Conservation (phyloP, 2,113 vertebrate species). For the Chloropsis cyanopogon region DNA sequence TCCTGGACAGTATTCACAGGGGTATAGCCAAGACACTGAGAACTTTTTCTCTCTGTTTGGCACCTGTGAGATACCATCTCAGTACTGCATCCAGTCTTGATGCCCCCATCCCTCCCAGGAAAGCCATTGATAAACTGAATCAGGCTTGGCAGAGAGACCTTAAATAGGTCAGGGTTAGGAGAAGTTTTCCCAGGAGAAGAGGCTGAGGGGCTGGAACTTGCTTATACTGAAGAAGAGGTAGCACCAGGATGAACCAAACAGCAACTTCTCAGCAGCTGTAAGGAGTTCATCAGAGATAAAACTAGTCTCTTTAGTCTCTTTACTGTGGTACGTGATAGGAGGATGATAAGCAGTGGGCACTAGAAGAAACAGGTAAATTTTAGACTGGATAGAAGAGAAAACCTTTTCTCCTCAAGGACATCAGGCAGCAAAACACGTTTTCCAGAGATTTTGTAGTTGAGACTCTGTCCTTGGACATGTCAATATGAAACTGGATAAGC, state of each 20-base stretch:
- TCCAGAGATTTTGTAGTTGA: background rate
- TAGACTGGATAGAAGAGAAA: background rate
- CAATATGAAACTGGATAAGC: background rate
- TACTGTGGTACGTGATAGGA: background rate
- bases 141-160: background rate
- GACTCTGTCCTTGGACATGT: background rate
- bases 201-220: background rate
- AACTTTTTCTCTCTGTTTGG: background rate
- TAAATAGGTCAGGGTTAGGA: background rate
- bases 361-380: background rate
- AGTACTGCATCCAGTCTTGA: background rate
- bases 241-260: background rate
- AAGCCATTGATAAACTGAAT: background rate
- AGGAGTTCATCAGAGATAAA: background rate
- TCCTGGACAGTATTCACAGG: background rate
- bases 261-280: background rate
- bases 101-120: rapidly evolving
- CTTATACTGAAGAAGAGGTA: background rate
- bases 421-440: background rate
- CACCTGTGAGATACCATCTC: background rate
- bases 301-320: too few relatives aligned
- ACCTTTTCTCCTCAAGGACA: background rate
- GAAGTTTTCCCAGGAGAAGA: background rate
- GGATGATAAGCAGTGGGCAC: background rate
- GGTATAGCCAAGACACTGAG: background rate